Conservation (phyloP, 2,113 vertebrate species). For the Ramphastos sulfuratus region DNA sequence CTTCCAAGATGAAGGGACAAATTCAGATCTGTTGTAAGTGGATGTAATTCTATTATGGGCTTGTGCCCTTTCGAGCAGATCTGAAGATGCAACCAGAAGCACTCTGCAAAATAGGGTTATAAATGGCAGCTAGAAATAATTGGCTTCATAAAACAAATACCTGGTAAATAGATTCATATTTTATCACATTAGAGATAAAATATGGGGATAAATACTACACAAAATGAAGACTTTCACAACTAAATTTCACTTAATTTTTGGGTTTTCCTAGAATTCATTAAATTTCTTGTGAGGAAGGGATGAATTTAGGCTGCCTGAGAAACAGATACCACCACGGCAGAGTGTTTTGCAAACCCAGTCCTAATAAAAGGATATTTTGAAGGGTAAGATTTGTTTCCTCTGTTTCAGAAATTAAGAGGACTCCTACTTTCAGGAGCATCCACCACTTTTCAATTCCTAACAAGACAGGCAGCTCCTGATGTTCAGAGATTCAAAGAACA, state of each 20-base stretch:
- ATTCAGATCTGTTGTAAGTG: slow-evolving; percentile 67
- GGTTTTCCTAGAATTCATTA: background rate
- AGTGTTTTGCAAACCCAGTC: background rate
- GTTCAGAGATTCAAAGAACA: background rate
- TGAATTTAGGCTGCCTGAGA: background rate
- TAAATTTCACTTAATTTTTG: background rate
- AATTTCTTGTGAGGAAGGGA: background rate
- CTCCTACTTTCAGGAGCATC: background rate
- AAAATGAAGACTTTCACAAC: background rate
- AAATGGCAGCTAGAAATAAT: background rate
- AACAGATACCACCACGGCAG: background rate
- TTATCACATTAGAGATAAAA: background rate
- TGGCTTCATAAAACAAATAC: slow-evolving; percentile 19
- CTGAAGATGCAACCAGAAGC: slow-evolving; percentile 60
- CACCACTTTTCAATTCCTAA: background rate
- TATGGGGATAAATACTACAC: background rate
- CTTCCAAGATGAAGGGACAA: slow-evolving; percentile 70
- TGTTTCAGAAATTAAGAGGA: background rate
- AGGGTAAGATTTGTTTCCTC: background rate
- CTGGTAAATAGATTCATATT: background rate
- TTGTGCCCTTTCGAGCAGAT: slow-evolving; percentile 55
- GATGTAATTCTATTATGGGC: slow-evolving; percentile 64
- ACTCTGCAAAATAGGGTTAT: slow-evolving; percentile 53
- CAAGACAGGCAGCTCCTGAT: background rate
- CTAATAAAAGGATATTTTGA: background rate